Evolutionary conservation across 2,797 vertebrate species (phyloP), one percentile per base, ranked within the genome.

Genomic region (Falco rusticolus): DNA sequence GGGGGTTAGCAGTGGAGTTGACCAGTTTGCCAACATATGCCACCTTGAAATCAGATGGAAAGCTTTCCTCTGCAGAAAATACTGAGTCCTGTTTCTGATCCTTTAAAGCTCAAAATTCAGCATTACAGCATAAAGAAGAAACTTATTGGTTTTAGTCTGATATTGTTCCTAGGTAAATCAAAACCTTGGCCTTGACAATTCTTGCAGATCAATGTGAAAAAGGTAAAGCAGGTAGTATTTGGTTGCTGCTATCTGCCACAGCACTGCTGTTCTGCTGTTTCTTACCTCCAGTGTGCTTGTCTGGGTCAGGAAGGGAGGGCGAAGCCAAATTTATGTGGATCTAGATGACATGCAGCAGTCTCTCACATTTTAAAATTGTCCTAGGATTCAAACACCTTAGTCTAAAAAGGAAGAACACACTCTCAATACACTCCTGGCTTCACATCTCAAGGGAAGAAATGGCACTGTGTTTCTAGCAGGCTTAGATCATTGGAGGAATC

Each of bases 401-500:
- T 70, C 56, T 82, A 63, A 89, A 87, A 92, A 47, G 51, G 51
- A 78, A 59, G 92, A 84, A 89, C 66, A 41, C 31, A 31, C n/a
- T 82, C 56, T 89, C 48, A n/a, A 29, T 84, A 51, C 56, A 26
- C 6, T 83, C 37, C 81, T 80, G 83, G 64, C 75, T 71, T 92
- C 92, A 60, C 70, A 84, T 93, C 84, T 95, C 90, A 87, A n/a
- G 74, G 84, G 75, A 84, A 93, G 53, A 76, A 94, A 89, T 80
- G 78, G 84, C 51, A 51, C 80, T 60, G 31, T 79, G 45, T 87
- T 96, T 95, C 5, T 20, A 93, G 74, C 54, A 93, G 86, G 78
- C 84, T 96, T 94, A 93, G 96, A 97, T 94, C 95, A 91, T 50
- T 94, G 85, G 81, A 84, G 51, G 37, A 86, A 92, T 89, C 90